Base-by-base conservation (phyloP, 1,140 invertebrate genomes). In the Drosophila malerkotliana region DNA sequence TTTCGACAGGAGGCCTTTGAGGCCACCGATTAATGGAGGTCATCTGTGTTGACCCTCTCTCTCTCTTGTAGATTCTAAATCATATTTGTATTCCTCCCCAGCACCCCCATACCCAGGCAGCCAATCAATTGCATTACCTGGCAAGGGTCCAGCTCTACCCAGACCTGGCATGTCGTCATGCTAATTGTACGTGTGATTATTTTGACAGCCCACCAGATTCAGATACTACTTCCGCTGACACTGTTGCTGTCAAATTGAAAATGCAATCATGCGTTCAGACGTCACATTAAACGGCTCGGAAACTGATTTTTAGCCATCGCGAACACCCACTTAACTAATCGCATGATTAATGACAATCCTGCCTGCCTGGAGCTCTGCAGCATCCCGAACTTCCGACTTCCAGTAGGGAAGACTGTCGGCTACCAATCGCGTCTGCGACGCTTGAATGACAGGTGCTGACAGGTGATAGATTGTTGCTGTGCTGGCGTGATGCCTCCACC, bases 401-500 rank as follows among this genome's bases (percentile, higher is more conserved):
- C 72, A 59, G 77, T 61, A 73, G 63, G 66, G 76, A 21, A 21
- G 21, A 76, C 77, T 58, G 67, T 44, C 3, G 61, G 12, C 87
- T 90, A 79, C 83, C 88, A 90, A 90, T 90, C 80, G 84, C 80
- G 77, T 57, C 83, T 82, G 88, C 79, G 79, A 91, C 81, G 89
- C 89, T 72, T 91, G 84, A 91, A 91, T 91, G 89, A 91, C 89
- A 91, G 89, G 84, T 91, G 90, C 89, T 91, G 89, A 91, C 89
- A 91, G 89, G 89, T 91, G 89, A 91, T 91, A 91, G 89, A 91
- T 91, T 91, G 89, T 91, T 88, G 79, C 74, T 72, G 72, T 88
- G 79, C 74, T 79, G 72, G 59, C 71, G 59, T 74, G 82, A 74
- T 54, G 60, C 53, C 37, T 49, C 37, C 2, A 3, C 12, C 39